Conservation (phyloP, 23 tunicate species). For the Trididemnum nubilum region DNA sequence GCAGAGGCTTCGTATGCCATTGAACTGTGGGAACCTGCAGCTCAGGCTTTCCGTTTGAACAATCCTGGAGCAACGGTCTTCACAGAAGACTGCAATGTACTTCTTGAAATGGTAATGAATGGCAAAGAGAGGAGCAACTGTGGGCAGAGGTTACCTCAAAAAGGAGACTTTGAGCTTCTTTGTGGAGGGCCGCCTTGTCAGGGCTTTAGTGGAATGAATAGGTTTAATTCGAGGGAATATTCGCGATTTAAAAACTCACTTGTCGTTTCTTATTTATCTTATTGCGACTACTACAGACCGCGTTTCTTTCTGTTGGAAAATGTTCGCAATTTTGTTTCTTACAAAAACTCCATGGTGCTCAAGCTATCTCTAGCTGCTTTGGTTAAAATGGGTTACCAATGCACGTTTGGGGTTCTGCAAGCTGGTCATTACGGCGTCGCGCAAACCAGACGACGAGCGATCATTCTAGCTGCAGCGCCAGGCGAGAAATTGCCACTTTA, state of each 20-base stretch:
- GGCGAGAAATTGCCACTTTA: conserved; percentile 79
- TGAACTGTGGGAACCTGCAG: conserved; percentile 85
- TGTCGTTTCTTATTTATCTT: conserved; percentile 78
- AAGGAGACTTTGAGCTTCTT: conserved; percentile 83
- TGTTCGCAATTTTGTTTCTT: conserved; percentile 83
- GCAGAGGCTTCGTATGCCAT: conserved; percentile 73
- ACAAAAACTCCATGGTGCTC: conserved; percentile 75
- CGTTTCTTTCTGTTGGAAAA: conserved; percentile 81
- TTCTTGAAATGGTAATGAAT: conserved; percentile 64
- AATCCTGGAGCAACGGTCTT: conserved; percentile 91
- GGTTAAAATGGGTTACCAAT: conserved; percentile 87
- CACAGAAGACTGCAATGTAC: conserved; percentile 83
- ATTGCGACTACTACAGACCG: conserved; percentile 91
- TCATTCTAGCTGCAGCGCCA: conserved; percentile 89
- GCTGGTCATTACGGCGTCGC: conserved; percentile 96
- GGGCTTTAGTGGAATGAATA: conserved; percentile 96
- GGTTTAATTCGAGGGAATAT: conserved; percentile 86
- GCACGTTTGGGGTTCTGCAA: conserved; percentile 84
- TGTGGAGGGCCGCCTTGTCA: conserved; percentile 98
- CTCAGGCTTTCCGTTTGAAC: conserved; percentile 82
- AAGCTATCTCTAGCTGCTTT: conserved; percentile 74
- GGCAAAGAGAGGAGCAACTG: conserved; percentile 68
- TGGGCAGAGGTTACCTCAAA: conserved; percentile 77
- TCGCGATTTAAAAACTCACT: conserved; percentile 84
- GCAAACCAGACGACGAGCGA: conserved; percentile 83